A percentile compares a stretch with the other conserved stretches of the same genome.
phyloP scores from a whole-genome alignment of 2,888 invertebrate genomes.

The Strigamia crassipes region DNA sequence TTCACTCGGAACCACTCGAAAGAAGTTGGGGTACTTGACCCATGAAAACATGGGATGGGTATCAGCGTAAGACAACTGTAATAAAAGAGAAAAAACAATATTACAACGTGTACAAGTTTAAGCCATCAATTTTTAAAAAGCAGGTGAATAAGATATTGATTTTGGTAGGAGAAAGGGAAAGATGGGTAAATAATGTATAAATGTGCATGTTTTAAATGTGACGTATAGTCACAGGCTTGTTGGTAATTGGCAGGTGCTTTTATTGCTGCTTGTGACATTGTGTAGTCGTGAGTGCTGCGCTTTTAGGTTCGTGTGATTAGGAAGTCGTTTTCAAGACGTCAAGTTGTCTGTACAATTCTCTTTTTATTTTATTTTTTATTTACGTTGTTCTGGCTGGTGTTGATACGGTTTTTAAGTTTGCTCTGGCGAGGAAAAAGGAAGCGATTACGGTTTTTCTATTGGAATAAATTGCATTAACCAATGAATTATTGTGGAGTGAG shows the following conservation, averaged over 20 bases:
- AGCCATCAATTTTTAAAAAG: background rate
- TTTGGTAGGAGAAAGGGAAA: background rate
- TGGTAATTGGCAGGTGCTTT: background rate
- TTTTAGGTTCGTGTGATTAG: constrained; percentile 18
- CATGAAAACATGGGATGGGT: constrained; percentile 96
- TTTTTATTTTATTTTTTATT: background rate
- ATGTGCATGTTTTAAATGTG: background rate
- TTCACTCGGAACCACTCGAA: constrained; percentile 94
- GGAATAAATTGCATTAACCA: too few species aligned
- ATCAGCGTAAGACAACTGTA: constrained; percentile 90
- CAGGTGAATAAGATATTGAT: background rate
- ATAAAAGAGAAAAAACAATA: constrained; percentile 54
- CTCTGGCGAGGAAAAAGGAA: too few species aligned
- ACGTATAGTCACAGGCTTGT: background rate
- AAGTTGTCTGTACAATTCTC: background rate
- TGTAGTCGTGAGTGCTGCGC: background rate
- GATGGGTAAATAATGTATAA: background rate
- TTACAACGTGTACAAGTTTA: background rate
- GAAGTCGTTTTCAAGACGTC: constrained; percentile 5
- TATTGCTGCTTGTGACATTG: background rate
- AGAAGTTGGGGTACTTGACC: constrained; percentile 93
- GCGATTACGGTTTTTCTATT: too few species aligned
- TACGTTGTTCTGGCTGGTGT: background rate
- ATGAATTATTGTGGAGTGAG: too few species aligned
- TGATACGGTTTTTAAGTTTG: too few species aligned